These are phyloP conservation scores for Lampris megalopsis DNA, from an alignment of 2,113 vertebrate species.

Conservation along the genomic window DNA sequence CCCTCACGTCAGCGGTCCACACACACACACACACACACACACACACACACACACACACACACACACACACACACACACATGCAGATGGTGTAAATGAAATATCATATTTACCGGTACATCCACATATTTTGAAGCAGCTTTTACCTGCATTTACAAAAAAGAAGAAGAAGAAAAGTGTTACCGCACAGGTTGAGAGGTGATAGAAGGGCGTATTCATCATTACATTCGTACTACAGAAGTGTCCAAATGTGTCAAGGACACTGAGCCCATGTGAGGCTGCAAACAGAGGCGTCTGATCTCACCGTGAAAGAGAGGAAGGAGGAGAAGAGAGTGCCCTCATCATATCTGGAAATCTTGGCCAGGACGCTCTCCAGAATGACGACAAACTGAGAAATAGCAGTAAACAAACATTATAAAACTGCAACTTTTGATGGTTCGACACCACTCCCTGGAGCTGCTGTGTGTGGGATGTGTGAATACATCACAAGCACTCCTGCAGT, in stretches of 20 bases:
- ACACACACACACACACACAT: constrained; percentile 44
- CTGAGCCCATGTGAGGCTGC: not conserved
- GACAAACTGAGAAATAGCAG: constrained; percentile 86
- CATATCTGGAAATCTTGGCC: constrained; percentile 98
- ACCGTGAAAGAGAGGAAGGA: constrained; percentile 99
- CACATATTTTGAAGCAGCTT: constrained; percentile 99
- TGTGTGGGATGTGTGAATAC: no score
- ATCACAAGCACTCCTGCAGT: not conserved
- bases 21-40: no score
- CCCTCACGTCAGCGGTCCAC: no score
- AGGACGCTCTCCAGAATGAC: constrained; percentile 96
- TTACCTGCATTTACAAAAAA: constrained; percentile 87
- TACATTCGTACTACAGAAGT: no score
- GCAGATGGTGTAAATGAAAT: constrained; percentile 13
- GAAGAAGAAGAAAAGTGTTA: constrained; percentile 57
- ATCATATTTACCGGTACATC: constrained; percentile 97
- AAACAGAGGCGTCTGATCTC: constrained; percentile 67
- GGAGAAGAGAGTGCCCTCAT: constrained; percentile 99
- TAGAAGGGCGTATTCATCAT: no score
- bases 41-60: not conserved
- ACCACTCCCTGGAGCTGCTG: no score
- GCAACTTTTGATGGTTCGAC: not conserved
- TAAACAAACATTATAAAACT: not conserved
- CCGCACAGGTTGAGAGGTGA: not conserved
- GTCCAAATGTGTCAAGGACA: not conserved